These are phyloP conservation scores for Lithobates pipiens DNA, from an alignment of 2,797 vertebrate species.

Conservation along the genomic window DNA sequence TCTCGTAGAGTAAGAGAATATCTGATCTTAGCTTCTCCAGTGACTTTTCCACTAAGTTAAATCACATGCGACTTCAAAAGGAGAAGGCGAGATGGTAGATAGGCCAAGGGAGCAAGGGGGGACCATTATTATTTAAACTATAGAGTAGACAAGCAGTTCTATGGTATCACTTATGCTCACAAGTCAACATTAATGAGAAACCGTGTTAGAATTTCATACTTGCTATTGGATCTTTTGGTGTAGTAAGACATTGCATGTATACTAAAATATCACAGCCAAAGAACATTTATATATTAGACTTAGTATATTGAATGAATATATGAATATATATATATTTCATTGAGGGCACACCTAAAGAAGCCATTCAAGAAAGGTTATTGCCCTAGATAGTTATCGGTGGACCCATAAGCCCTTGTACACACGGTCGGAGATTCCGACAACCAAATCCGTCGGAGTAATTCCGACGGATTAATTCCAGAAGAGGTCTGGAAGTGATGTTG, in stretches of 20 bases:
- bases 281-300: background rate
- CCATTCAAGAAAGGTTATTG: no score
- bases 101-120: background rate
- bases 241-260: no score
- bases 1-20: background rate
- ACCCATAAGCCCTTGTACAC: no score
- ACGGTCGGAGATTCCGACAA: no score
- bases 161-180: background rate
- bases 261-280: background rate
- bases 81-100: conserved; percentile 1
- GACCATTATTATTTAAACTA: background rate
- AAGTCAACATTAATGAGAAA: background rate
- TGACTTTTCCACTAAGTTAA: conserved; percentile 20
- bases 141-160: background rate
- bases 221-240: background rate
- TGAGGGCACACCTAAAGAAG: no score
- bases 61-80: conserved; percentile 20
- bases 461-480: no score
- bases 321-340: background rate
- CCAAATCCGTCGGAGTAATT: no score
- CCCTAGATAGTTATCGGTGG: no score
- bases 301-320: background rate
- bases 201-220: background rate
- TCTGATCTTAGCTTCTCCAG: conserved; percentile 5
- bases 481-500: no score